phyloP scores from a whole-genome alignment of 2,113 vertebrate species.

The Chlamydotis undulata region DNA sequence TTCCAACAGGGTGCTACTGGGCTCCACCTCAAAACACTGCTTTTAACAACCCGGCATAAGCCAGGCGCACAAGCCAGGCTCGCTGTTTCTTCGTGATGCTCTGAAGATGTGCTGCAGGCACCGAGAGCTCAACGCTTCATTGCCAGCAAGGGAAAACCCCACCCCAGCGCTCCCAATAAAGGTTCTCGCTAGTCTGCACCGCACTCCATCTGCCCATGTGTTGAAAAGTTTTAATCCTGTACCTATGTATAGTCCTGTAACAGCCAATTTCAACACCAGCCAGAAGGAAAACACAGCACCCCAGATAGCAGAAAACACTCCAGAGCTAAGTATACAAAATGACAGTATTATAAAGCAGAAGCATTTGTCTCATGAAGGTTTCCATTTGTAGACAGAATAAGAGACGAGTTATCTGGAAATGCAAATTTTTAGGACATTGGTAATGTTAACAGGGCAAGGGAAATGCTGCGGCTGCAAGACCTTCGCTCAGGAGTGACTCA shows the following conservation, averaged over 20 bases:
- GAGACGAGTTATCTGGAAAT: neutral
- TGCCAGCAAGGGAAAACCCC: neutral
- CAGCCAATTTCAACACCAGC: neutral
- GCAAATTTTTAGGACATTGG: neutral
- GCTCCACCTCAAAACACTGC: neutral
- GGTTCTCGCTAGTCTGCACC: neutral
- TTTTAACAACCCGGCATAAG: neutral
- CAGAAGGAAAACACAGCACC: neutral
- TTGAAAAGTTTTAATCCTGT: neutral
- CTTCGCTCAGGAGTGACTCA: neutral
- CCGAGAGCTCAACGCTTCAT: neutral
- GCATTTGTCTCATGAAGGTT: neutral
- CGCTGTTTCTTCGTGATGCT: neutral
- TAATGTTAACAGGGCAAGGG: neutral
- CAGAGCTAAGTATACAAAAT: neutral
- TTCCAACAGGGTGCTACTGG: neutral
- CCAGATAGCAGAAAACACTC: neutral
- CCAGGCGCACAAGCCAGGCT: neutral
- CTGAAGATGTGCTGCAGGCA: neutral
- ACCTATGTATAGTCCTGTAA: neutral
- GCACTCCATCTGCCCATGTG: neutral
- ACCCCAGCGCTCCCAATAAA: neutral
- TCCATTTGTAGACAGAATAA: neutral
- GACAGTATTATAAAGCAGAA: slow-evolving; percentile 2
- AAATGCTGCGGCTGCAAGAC: neutral